phyloP scores from a whole-genome alignment of 2,888 invertebrate genomes.

The Lagria hirta region DNA sequence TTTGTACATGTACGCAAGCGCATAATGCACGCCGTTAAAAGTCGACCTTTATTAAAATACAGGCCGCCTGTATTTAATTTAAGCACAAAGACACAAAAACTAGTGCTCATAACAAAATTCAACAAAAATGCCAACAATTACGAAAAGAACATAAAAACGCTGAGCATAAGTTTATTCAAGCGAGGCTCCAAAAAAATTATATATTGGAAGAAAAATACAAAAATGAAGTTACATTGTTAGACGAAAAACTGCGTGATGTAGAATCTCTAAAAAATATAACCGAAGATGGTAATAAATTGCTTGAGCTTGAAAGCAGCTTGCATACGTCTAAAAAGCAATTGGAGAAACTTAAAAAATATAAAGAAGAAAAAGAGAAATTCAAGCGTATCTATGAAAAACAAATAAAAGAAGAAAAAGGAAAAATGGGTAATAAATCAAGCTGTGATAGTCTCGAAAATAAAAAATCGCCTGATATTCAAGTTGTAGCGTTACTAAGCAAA shows the following conservation, averaged over 20 bases:
- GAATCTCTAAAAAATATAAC: conserved; percentile 55
- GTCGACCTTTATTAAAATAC: too few relatives aligned
- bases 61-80: too few relatives aligned
- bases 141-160: conserved; percentile 63
- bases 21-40: too few relatives aligned
- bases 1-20: too few relatives aligned
- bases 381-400: conserved; percentile 70
- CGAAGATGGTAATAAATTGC: conserved; percentile 66
- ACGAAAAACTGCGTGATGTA: conserved; percentile 51
- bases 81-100: conserved; percentile 61
- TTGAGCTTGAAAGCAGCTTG: conserved; percentile 72
- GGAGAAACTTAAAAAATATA: conserved; percentile 71
- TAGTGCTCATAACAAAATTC: conserved; percentile 61
- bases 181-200: conserved; percentile 51
- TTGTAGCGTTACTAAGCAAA: conserved; percentile 27
- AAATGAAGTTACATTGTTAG: conserved; percentile 53
- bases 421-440: conserved; percentile 34
- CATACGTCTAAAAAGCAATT: conserved; percentile 74
- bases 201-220: conserved; percentile 45
- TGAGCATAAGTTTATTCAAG: conserved; percentile 59
- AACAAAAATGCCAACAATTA: conserved; percentile 64
- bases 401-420: conserved; percentile 58
- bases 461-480: conserved; percentile 32
- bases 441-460: conserved; percentile 32
- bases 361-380: conserved; percentile 73